Evolutionary conservation across 2,888 invertebrate species (phyloP).

Genomic region (Fragum fragum): DNA sequence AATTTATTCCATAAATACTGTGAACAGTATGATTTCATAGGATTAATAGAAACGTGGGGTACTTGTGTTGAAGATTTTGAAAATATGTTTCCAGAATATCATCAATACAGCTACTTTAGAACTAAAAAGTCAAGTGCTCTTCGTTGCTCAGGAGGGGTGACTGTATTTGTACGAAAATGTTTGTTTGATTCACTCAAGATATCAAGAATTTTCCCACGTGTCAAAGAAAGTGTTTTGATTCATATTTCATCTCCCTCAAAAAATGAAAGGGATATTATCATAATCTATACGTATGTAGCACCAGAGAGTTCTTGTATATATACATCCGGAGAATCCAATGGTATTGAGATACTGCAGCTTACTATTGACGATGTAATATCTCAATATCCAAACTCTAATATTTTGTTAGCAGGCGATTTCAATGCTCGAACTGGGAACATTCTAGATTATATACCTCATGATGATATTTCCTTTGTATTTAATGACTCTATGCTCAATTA

Average conservation of each 20-base stretch:
- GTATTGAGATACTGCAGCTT: constrained; percentile 12
- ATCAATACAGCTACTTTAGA: not conserved
- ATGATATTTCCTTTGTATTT: not conserved
- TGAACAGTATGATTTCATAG: constrained; percentile 3
- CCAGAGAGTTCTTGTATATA: not conserved
- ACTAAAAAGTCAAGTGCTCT: no score
- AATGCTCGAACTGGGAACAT: constrained; percentile 1
- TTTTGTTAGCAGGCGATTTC: constrained; percentile 18
- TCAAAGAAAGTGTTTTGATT: constrained; percentile 18
- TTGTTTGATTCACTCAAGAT: not conserved
- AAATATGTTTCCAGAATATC: not conserved
- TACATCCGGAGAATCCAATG: not conserved
- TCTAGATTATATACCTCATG: constrained; percentile 15
- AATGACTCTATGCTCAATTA: constrained; percentile 11
- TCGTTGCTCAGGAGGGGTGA: constrained; percentile 8
- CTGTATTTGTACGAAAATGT: constrained; percentile 7
- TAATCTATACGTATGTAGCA: constrained; percentile 11
- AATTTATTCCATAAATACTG: not conserved
- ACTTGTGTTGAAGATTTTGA: no score
- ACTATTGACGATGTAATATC: constrained; percentile 18
- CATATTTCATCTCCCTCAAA: not conserved
- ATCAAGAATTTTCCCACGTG: not conserved
- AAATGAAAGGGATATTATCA: constrained; percentile 1
- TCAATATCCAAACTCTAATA: constrained; percentile 21
- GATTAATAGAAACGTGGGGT: constrained; percentile 22